Evolutionary conservation across 2,113 vertebrate genomes (phyloP).

Genomic region (Erythrolamprus reginae): DNA sequence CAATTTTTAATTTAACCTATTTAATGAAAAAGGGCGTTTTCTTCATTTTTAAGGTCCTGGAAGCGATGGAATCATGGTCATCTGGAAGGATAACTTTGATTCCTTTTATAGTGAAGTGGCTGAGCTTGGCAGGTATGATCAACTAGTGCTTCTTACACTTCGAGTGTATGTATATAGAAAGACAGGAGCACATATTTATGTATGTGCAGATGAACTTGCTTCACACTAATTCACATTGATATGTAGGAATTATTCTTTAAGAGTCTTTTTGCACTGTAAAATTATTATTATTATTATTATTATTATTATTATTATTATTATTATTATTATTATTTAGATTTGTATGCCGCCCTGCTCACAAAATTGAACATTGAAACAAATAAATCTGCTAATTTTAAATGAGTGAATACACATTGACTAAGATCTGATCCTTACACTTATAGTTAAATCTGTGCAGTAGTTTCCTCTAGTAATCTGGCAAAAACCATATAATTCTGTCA

Average conservation of each 20-base stretch:
- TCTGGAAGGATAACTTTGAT: slow-evolving; percentile 97
- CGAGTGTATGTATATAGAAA: background rate
- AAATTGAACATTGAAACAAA: background rate
- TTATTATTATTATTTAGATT: no score
- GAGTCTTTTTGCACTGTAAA: background rate
- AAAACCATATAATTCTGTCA: background rate
- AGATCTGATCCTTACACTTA: background rate
- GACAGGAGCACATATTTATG: background rate
- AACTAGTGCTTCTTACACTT: no score
- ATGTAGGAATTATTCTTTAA: background rate
- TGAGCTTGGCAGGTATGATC: slow-evolving; percentile 98
- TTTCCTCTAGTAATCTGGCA: background rate
- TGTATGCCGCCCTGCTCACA: no score
- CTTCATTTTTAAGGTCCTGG: slow-evolving; percentile 76
- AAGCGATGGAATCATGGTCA: slow-evolving; percentile 86
- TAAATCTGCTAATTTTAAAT: background rate
- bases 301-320: no score
- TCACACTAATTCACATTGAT: background rate
- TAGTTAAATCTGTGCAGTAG: background rate
- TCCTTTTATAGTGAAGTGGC: slow-evolving; percentile 89
- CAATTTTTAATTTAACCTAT: background rate
- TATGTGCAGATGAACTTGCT: background rate
- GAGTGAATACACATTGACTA: background rate
- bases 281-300: no score
- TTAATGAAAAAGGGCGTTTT: background rate